Evolutionary conservation across 2,797 vertebrate species (phyloP).

Genomic region (Sebastes baramenuke): DNA sequence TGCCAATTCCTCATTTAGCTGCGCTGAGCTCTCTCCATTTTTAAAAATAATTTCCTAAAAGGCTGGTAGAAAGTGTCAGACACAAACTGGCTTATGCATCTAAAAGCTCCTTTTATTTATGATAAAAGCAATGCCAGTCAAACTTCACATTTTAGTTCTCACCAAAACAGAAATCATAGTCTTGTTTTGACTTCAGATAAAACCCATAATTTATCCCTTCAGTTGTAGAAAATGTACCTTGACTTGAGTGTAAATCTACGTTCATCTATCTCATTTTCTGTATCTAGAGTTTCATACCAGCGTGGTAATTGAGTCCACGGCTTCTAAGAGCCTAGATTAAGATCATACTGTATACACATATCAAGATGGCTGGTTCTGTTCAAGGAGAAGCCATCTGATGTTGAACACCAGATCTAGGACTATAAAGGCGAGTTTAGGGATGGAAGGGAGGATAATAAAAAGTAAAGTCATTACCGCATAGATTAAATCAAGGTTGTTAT

Average conservation of each 20-base stretch:
- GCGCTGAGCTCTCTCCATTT: slow-evolving; percentile 18
- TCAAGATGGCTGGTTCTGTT: slow-evolving; percentile 8
- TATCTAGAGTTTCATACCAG: neutral
- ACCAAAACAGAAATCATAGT: neutral
- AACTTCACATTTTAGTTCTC: slow-evolving; percentile 1
- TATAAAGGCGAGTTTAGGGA: slow-evolving; percentile 1
- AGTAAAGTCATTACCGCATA: slow-evolving; percentile 26
- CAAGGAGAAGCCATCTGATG: slow-evolving; percentile 8
- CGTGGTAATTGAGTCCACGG: neutral
- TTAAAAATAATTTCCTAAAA: slow-evolving; percentile 22
- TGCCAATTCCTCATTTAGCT: slow-evolving; percentile 32
- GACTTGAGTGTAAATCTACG: neutral
- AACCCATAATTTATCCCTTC: neutral
- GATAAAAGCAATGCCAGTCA: neutral
- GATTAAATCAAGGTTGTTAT: slow-evolving; percentile 34
- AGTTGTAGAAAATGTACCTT: neutral
- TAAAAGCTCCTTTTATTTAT: slow-evolving; percentile 15
- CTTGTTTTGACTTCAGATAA: neutral
- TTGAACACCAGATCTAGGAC: neutral
- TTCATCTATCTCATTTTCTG: neutral
- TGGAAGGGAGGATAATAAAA: slow-evolving; percentile 6
- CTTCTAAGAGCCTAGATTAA: slow-evolving; percentile 7
- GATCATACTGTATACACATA: neutral
- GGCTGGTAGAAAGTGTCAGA: slow-evolving; percentile 4
- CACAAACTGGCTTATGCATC: neutral